Conservation (phyloP, 2,797 vertebrate species). For the Toxotes lorentzi region DNA sequence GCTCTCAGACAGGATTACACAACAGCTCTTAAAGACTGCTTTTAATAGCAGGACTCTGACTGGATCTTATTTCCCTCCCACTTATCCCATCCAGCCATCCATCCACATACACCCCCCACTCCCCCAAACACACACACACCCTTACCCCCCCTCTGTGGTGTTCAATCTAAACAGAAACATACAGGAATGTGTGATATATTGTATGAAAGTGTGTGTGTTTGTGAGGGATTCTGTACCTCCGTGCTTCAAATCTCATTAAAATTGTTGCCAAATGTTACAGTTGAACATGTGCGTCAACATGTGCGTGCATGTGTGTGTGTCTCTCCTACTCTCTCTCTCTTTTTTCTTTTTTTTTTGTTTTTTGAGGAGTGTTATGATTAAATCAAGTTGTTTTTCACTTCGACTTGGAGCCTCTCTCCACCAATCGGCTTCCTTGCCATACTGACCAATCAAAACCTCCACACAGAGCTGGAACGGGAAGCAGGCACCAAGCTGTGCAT, state of each 20-base stretch:
- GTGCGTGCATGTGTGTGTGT: constrained; percentile 33
- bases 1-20: constrained; percentile 81
- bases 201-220: constrained; percentile 5
- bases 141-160: not conserved
- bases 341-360: constrained; percentile 19
- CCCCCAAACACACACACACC: not conserved
- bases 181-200: constrained; percentile 35
- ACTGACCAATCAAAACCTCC: constrained; percentile 71
- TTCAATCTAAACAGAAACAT: constrained; percentile 47
- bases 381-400: constrained; percentile 79
- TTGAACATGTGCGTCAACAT: constrained; percentile 69
- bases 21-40: constrained; percentile 78
- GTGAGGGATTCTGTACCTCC: constrained; percentile 14
- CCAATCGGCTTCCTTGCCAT: constrained; percentile 68
- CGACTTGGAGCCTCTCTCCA: constrained; percentile 44
- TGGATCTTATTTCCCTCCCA: constrained; percentile 72
- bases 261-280: constrained; percentile 74
- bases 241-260: constrained; percentile 74
- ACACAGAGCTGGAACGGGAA: constrained; percentile 56
- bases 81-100: constrained; percentile 55
- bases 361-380: constrained; percentile 59
- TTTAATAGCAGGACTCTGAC: constrained; percentile 73
- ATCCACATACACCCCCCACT: constrained; percentile 22
- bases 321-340: constrained; percentile 13
- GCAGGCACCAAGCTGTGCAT: constrained; percentile 73